Conservation (phyloP, 2,113 vertebrate species). For the Colistium nudipinnis region DNA sequence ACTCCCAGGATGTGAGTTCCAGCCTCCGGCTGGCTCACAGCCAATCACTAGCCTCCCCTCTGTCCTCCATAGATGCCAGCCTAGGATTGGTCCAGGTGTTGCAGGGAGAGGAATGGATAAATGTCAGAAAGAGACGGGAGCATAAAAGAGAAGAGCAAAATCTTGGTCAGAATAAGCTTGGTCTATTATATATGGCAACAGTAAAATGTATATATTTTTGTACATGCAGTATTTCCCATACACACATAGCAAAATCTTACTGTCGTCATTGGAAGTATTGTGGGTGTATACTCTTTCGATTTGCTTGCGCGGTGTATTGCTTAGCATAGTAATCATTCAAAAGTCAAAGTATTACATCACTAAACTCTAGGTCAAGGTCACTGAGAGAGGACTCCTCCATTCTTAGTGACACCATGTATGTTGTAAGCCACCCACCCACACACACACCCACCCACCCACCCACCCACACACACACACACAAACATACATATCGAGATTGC, state of each 20-base stretch:
- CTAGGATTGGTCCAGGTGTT: constrained; percentile 81
- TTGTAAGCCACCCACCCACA: constrained; percentile 5
- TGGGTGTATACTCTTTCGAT: neutral
- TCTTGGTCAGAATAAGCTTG: too few species aligned
- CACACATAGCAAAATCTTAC: neutral
- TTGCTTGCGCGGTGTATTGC: too few species aligned
- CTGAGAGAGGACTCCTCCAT: neutral
- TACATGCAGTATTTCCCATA: neutral
- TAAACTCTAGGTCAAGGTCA: neutral
- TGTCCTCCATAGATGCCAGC: constrained; percentile 65
- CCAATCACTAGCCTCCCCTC: constrained; percentile 67
- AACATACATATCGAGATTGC: neutral
- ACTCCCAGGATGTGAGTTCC: constrained; percentile 59
- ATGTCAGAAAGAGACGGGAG: constrained; percentile 20
- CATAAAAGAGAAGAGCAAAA: constrained; percentile 12
- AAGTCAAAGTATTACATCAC: neutral
- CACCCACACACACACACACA: neutral
- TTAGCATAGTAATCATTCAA: too few species aligned
- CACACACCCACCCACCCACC: neutral
- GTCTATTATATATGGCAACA: constrained; percentile 1
- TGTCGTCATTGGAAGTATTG: neutral
- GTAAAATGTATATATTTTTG: neutral
- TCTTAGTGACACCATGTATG: neutral
- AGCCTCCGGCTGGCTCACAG: constrained; percentile 56
- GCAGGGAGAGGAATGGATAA: constrained; percentile 71